Percentiles rank a stretch among this genome's conserved stretches.
These are phyloP conservation scores for Horisme vitalbata DNA, from an alignment of 2,888 invertebrate species.

Conservation along the genomic window DNA sequence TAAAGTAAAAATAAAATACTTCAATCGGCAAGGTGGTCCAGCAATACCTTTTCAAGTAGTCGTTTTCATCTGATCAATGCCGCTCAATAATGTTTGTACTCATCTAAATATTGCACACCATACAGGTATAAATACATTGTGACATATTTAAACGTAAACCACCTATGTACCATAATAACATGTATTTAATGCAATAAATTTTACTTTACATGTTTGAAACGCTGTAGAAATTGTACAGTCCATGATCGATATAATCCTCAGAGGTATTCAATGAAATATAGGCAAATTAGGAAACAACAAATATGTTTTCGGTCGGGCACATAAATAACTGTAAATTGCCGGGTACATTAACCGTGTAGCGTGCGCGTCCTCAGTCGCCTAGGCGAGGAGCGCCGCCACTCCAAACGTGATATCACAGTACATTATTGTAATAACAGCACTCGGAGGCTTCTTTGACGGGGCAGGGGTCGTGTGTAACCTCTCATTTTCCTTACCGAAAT, in stretches of 20 bases:
- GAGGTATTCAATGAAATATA: constrained; percentile 30
- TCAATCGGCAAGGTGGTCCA: too few species aligned
- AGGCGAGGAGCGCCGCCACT: constrained; percentile 53
- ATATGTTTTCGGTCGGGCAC: constrained; percentile 27
- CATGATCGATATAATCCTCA: constrained; percentile 27
- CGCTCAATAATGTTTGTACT: too few species aligned
- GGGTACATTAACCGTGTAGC: constrained; percentile 26
- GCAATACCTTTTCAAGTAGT: too few species aligned
- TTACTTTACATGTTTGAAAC: too few species aligned
- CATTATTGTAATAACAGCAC: constrained; percentile 79
- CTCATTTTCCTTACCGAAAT: constrained; percentile 81
- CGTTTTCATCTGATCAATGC: too few species aligned
- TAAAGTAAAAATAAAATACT: too few species aligned
- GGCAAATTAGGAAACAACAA: constrained; percentile 32
- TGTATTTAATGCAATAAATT: too few species aligned
- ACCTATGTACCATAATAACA: too few species aligned
- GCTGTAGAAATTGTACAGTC: constrained; percentile 16
- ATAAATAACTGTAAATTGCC: constrained; percentile 35
- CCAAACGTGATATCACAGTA: constrained; percentile 69
- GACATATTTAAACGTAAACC: too few species aligned
- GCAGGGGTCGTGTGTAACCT: constrained; percentile 71
- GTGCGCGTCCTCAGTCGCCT: constrained; percentile 25
- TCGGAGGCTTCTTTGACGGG: constrained; percentile 72
- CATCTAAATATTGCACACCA: too few species aligned
- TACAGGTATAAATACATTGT: too few species aligned